Evolutionary conservation across 2,797 vertebrate species (phyloP).

Genomic region (Poecilia velifera): DNA sequence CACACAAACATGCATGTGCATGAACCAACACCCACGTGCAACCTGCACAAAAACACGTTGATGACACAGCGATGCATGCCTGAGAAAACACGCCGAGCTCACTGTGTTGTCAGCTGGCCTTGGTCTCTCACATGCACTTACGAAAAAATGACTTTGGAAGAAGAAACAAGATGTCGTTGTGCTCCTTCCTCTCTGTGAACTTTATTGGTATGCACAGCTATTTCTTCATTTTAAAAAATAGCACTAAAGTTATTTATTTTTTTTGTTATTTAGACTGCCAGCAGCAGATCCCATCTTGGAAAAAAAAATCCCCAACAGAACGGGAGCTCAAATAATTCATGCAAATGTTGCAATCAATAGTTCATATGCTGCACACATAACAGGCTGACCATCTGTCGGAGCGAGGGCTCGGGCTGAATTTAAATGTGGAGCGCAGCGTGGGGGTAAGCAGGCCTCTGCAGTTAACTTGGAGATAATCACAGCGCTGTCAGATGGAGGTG

Average conservation of each 20-base stretch:
- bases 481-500: constrained; percentile 18
- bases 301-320: constrained; percentile 40
- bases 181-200: neutral
- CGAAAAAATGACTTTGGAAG: constrained; percentile 15
- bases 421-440: constrained; percentile 26
- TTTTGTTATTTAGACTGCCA: constrained; percentile 40
- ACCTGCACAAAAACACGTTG: constrained; percentile 1
- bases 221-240: constrained; percentile 18
- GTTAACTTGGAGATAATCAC: constrained; percentile 31
- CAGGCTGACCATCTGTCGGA: constrained; percentile 63
- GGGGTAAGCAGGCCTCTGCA: constrained; percentile 22
- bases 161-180: constrained; percentile 3
- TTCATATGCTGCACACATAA: constrained; percentile 63
- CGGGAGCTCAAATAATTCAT: constrained; percentile 71
- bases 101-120: constrained; percentile 13
- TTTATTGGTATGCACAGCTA: neutral
- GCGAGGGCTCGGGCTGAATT: constrained; percentile 31
- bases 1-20: constrained; percentile 5
- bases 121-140: constrained; percentile 18
- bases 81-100: constrained; percentile 3
- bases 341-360: constrained; percentile 74
- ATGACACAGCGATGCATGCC: neutral
- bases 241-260: constrained; percentile 25
- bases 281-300: constrained; percentile 54
- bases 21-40: constrained; percentile 5